phyloP scores from a whole-genome alignment of 2,888 invertebrate genomes.

The Hedychridium roseum region DNA sequence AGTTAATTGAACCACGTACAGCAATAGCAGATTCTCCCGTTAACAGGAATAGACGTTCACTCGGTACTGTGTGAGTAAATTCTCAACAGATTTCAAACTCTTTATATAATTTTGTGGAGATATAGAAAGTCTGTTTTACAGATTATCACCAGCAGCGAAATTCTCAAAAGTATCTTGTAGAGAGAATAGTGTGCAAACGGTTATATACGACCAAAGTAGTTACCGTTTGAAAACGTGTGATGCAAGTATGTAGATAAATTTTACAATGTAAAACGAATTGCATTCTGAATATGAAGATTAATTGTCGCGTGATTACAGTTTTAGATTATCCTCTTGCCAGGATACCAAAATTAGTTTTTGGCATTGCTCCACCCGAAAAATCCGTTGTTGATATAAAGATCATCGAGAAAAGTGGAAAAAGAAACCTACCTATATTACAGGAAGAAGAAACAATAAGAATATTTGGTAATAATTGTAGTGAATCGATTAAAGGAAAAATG shows the following conservation, averaged over 20 bases:
- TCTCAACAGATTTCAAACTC: too few species aligned
- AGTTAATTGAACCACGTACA: conserved; percentile 48
- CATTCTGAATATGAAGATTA: conserved; percentile 11
- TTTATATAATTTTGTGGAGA: too few species aligned
- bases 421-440: conserved; percentile 57
- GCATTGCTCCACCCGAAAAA: conserved; percentile 49
- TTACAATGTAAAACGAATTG: not conserved
- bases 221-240: conserved; percentile 22
- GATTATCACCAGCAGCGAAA: conserved; percentile 7
- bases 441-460: conserved; percentile 55
- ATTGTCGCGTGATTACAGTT: conserved; percentile 6
- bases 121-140: conserved; percentile 5
- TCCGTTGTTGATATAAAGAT: conserved; percentile 53
- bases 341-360: conserved; percentile 51
- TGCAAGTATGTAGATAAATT: conserved; percentile 17
- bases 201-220: conserved; percentile 12
- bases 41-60: conserved; percentile 34
- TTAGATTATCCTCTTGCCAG: conserved; percentile 45
- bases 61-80: too few species aligned
- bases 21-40: conserved; percentile 24
- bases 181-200: conserved; percentile 40
- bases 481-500: too few species aligned
- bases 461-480: conserved; percentile 53
- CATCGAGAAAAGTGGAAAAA: conserved; percentile 54
- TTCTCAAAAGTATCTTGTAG: conserved; percentile 29